Conservation (phyloP, 2,113 vertebrate genomes). For the Poicephalus gulielmi region DNA sequence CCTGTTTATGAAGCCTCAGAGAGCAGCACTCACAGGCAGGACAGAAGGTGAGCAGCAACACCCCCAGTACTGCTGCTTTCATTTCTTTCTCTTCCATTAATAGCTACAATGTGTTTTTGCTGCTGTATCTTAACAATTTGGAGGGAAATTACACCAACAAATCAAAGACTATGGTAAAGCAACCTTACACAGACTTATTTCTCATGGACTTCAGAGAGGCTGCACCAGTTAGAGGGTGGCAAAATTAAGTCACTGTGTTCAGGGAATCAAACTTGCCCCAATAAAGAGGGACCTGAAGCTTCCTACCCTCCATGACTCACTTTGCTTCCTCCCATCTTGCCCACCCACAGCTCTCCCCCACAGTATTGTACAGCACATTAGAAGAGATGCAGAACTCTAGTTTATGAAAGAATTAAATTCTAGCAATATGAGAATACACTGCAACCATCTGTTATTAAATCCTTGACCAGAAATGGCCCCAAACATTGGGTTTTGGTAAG, state of each 20-base stretch:
- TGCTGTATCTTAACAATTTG: fast-evolving
- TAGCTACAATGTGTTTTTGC: neutral
- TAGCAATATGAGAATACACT: neutral
- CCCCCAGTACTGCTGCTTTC: neutral
- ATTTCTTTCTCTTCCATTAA: neutral
- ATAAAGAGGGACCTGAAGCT: neutral
- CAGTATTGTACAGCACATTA: neutral
- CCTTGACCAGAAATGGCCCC: neutral
- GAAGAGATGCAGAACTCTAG: neutral
- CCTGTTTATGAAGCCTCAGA: neutral
- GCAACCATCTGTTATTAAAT: neutral
- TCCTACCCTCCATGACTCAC: neutral
- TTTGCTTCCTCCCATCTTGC: neutral
- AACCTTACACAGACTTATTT: neutral
- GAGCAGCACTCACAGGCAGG: neutral
- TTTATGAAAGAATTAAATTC: neutral
- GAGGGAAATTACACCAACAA: neutral
- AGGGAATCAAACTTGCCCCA: neutral
- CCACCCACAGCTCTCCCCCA: neutral
- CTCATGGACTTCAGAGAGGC: neutral
- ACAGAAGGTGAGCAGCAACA: neutral
- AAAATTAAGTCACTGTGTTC: neutral
- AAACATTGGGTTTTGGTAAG: neutral
- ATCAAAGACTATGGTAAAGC: neutral
- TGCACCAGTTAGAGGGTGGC: neutral